A percentile compares a stretch with the other conserved stretches of the same genome.
phyloP scores from a whole-genome alignment of 1,140 invertebrate species.

The Plutomurus gul region DNA sequence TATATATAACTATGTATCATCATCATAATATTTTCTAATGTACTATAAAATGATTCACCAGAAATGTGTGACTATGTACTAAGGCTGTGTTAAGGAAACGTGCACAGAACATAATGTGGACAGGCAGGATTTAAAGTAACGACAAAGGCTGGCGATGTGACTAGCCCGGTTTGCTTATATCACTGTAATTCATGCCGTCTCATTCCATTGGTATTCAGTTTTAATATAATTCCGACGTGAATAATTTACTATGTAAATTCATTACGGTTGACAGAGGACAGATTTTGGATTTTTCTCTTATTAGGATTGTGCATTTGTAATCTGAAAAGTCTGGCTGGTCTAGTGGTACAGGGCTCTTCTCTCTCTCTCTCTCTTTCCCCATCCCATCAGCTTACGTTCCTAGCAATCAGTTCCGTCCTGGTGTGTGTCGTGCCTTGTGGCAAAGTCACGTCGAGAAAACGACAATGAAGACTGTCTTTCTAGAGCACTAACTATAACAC shows the following conservation, averaged over 20 bases:
- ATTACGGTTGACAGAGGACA: slow-evolving; percentile 38
- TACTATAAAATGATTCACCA: too few species aligned
- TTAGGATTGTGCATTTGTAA: slow-evolving; percentile 16
- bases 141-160: too few species aligned
- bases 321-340: not conserved
- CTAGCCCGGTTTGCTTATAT: too few species aligned
- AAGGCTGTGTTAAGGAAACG: too few species aligned
- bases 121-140: too few species aligned
- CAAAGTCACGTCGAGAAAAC: slow-evolving; percentile 9
- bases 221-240: not conserved
- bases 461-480: slow-evolving; percentile 10
- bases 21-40: too few species aligned
- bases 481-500: not conserved
- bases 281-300: slow-evolving; percentile 37
- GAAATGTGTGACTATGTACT: too few species aligned
- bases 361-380: not conserved
- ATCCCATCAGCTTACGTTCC: not conserved
- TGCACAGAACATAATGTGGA: too few species aligned
- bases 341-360: too few species aligned
- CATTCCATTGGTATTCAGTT: slow-evolving; percentile 6
- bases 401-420: not conserved
- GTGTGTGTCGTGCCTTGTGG: slow-evolving; percentile 26
- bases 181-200: not conserved
- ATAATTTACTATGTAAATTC: slow-evolving; percentile 45
- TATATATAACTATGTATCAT: too few species aligned